Percentiles rank a stretch among this genome's conserved stretches.
Conservation (phyloP, 2,888 invertebrate species). For the Lasius fuliginosus region DNA sequence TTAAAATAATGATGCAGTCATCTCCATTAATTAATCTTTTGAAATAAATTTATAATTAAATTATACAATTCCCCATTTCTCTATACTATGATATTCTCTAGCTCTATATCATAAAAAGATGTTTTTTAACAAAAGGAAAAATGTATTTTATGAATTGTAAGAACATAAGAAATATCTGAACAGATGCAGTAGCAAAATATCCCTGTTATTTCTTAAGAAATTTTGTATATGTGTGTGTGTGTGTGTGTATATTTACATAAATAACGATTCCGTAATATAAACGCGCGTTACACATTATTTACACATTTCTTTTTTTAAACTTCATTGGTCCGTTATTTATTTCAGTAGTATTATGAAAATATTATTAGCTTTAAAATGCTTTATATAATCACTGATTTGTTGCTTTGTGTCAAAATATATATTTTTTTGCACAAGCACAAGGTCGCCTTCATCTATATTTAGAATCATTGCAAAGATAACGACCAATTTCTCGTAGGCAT, state of each 20-base stretch:
- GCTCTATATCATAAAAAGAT: background rate
- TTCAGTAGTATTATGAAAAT: background rate
- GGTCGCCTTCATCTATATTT: background rate
- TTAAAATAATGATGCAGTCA: background rate
- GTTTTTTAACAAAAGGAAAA: no score
- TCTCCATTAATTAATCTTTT: background rate
- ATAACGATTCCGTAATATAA: no score
- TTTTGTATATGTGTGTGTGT: no score
- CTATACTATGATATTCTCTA: background rate
- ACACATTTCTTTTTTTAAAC: no score
- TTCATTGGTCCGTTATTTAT: no score
- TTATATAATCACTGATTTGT: background rate
- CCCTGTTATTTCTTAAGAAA: no score
- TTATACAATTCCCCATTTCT: background rate
- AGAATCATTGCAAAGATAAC: background rate
- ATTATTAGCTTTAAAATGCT: background rate
- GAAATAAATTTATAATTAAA: background rate
- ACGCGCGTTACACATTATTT: no score
- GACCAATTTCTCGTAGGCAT: no score
- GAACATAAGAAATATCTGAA: no score
- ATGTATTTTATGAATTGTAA: no score
- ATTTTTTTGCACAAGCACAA: background rate
- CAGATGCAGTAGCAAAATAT: no score
- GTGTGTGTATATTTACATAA: no score
- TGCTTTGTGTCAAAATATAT: background rate